These are phyloP conservation scores for Zoanthus gigantus DNA, from an alignment of 92 coral and sea anemone genomes.

Conservation along the genomic window DNA sequence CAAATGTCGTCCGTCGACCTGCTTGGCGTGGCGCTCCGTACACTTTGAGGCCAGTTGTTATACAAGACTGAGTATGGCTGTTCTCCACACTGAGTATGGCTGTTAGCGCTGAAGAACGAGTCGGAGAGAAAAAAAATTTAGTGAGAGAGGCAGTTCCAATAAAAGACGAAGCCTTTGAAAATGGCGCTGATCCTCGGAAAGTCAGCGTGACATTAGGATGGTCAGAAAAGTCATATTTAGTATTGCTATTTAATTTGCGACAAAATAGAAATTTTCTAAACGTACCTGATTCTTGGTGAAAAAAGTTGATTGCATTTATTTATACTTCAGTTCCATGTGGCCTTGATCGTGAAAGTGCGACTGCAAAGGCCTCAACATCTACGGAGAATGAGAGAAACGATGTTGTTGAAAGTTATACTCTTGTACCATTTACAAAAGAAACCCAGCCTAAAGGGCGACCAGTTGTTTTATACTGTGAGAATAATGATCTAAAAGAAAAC, in stretches of 20 bases:
- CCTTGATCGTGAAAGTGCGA: neutral
- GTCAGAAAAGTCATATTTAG: neutral
- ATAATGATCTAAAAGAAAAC: neutral
- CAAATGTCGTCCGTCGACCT: slow-evolving; percentile 64
- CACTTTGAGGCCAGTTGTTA: slow-evolving; percentile 59
- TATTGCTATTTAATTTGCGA: neutral
- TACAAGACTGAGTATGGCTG: slow-evolving; percentile 12
- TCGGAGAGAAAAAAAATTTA: slow-evolving; percentile 4
- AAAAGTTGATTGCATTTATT: neutral
- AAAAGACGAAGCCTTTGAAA: neutral
- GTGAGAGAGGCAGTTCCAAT: neutral
- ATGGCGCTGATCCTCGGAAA: slow-evolving; percentile 4
- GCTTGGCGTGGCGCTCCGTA: slow-evolving; percentile 61
- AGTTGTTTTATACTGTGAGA: neutral
- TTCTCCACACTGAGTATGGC: neutral
- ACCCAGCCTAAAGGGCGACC: neutral
- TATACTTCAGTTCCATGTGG: slow-evolving; percentile 1
- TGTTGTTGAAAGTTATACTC: neutral
- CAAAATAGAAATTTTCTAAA: neutral
- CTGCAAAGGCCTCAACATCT: neutral
- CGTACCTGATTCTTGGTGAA: neutral
- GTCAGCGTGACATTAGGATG: slow-evolving; percentile 15
- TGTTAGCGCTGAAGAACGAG: slow-evolving; percentile 6
- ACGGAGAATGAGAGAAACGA: neutral
- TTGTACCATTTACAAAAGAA: neutral